Base-by-base conservation (phyloP, 2,888 invertebrate species). In the Zonitis immaculata region DNA sequence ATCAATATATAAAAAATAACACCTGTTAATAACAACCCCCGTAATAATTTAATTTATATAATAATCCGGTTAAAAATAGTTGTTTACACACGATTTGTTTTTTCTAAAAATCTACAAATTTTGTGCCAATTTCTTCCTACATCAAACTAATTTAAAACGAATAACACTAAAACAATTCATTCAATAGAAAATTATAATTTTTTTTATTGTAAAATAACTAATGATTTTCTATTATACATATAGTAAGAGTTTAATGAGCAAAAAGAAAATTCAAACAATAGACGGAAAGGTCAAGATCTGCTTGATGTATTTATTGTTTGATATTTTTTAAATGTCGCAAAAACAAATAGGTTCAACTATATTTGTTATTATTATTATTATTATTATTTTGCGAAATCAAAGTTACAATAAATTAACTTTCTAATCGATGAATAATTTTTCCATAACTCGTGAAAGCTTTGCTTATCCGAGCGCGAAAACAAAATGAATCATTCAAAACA, bases 81-180 rank as follows among this genome's bases (percentile, higher is more conserved):
- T 35, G 18, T 18, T 9, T 9, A n/a, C n/a, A n/a, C n/a, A 39
- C 39, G 39, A 39, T 18, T 39, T 39, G 18, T 39, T 39, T 39
- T 39, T 39, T 2, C 5, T 5, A 6, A 9, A 39, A 39, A 39
- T 18, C 18, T 18, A 11, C 3, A 11, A 8, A 16, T 18, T 6
- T 39, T 39, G 39, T 39, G 39, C 39, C 39, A 39, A 39, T 39
- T 39, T 6, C 39, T 18, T n/a, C n/a, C n/a, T n/a, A n/a, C n/a
- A n/a, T n/a, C n/a, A n/a, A n/a, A n/a, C n/a, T n/a, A n/a, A n/a
- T n/a, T n/a, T n/a, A n/a, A n/a, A n/a, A n/a, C 39, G 11, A 16
- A 39, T 20, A 27, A 27, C 27, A 9, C 3, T 3, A 16, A 39
- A 39, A 39, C 7, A 16, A 18, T 39, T 39, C n/a, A 28, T 28